Percentiles rank a stretch among this genome's conserved stretches.
phyloP scores from a whole-genome alignment of 2,797 vertebrate genomes.

The Momotus momota region DNA sequence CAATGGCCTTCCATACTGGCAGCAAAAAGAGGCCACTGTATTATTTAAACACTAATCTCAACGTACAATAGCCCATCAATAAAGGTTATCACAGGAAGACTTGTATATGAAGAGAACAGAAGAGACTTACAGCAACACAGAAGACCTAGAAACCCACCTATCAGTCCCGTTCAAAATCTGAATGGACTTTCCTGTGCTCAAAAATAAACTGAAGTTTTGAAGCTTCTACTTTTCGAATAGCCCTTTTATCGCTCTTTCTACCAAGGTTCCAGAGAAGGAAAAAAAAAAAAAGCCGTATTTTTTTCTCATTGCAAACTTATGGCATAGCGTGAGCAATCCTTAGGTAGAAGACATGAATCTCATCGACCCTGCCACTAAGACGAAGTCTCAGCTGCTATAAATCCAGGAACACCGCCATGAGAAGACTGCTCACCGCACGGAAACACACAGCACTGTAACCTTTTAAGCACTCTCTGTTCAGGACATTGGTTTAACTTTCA shows the following conservation, averaged over 20 bases:
- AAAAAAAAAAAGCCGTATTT: background rate
- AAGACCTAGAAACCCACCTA: background rate
- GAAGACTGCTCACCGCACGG: background rate
- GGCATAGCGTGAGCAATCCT: background rate
- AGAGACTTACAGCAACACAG: background rate
- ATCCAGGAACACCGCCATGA: background rate
- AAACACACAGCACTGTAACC: background rate
- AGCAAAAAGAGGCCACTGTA: conserved; percentile 38
- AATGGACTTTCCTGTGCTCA: background rate
- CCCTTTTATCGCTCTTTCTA: background rate
- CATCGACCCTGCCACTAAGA: background rate
- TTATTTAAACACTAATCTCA: conserved; percentile 35
- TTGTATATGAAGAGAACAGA: background rate
- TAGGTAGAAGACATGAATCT: background rate
- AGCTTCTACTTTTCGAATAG: background rate
- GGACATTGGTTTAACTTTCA: conserved; percentile 15
- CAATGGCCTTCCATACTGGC: background rate
- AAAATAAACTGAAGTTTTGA: background rate
- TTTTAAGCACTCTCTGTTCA: background rate
- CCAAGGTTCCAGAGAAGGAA: background rate
- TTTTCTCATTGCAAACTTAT: background rate
- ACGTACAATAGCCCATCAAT: background rate
- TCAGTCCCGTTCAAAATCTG: background rate
- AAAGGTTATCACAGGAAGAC: conserved; percentile 23
- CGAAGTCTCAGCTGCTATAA: fast-evolving